Base-by-base conservation (phyloP, 1,140 invertebrate species). In the Cydia pomonella region DNA sequence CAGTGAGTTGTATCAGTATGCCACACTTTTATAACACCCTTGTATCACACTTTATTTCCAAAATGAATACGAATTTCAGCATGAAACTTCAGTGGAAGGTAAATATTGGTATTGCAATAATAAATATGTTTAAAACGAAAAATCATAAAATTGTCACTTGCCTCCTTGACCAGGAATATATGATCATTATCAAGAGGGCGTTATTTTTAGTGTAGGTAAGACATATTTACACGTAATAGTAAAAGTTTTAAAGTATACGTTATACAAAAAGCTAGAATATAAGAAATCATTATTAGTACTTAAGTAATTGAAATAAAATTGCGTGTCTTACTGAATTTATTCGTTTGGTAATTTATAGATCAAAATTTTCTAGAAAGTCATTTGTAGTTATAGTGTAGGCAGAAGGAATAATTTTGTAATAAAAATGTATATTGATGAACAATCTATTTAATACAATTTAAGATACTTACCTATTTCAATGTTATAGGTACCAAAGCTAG, bases 391-490 rank as follows among this genome's bases (percentile, higher is more conserved):
- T 21, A 18, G 53, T 23, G 18, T 23, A 23, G n/a, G n/a, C n/a
- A n/a, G 21, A 23, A 21, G 7, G 18, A 9, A 23, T 23, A 59
- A 21, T 12, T 23, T 23, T 59, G 7, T 9, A 21, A 59, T 21
- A 12, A 23, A 23, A 59, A 59, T 59, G 3, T 21, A 59, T 23
- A 23, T 23, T 23, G 7, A 59, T 59, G 53, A 23, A 23, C 53
- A 38, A 29, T 33, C 33, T 69, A 69, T 41, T 69, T 69, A 41
- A 41, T 69, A 69, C n/a, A 21, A 41, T 69, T 38, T 69, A 69
- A 16, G 64, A 69, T 13, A 66, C 13, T n/a, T 66, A 33, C n/a
- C 29, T 59, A 59, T 59, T 59, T 21, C 10, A 23, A 16, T 59
- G 53, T 10, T 23, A 23, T 59, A n/a, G n/a, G n/a, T n/a, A 9